Percentiles rank a stretch among this genome's conserved stretches.
Evolutionary conservation across 2,797 vertebrate genomes (phyloP).

Genomic region (Apogon hyalosoma): DNA sequence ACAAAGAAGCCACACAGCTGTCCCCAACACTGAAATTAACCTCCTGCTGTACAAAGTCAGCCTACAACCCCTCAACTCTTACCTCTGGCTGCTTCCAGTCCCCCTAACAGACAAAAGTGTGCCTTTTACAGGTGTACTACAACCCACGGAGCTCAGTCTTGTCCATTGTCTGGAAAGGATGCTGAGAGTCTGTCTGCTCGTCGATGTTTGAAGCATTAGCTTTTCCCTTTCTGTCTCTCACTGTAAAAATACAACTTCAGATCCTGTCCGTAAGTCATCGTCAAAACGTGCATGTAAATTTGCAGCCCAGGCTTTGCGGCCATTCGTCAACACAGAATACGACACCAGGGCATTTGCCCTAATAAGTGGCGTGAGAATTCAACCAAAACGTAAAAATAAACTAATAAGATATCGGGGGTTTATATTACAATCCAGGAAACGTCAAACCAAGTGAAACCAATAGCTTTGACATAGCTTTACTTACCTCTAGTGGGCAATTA

Average conservation of each 20-base stretch:
- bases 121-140: neutral
- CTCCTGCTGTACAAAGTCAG: conserved; percentile 4
- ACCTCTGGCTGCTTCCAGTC: conserved; percentile 56
- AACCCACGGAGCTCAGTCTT: neutral
- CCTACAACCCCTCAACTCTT: conserved; percentile 27
- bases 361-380: too few species aligned
- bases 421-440: too few species aligned
- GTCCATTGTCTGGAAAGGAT: conserved; percentile 46
- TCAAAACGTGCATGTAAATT: conserved; percentile 39
- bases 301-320: neutral
- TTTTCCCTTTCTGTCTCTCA: conserved; percentile 41
- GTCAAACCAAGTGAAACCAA: neutral
- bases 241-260: conserved; percentile 60
- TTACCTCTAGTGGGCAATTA: conserved; percentile 57
- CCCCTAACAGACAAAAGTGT: neutral
- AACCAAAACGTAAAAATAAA: too few species aligned
- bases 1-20: conserved; percentile 70
- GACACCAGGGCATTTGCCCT: too few species aligned
- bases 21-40: conserved; percentile 12
- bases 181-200: conserved; percentile 38
- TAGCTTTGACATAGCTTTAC: conserved; percentile 21
- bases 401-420: too few species aligned
- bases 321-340: too few species aligned
- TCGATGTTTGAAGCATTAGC: conserved; percentile 44
- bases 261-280: conserved; percentile 39